Base-by-base conservation (phyloP, 23 tunicate species). In the Aplidium turbinatum region DNA sequence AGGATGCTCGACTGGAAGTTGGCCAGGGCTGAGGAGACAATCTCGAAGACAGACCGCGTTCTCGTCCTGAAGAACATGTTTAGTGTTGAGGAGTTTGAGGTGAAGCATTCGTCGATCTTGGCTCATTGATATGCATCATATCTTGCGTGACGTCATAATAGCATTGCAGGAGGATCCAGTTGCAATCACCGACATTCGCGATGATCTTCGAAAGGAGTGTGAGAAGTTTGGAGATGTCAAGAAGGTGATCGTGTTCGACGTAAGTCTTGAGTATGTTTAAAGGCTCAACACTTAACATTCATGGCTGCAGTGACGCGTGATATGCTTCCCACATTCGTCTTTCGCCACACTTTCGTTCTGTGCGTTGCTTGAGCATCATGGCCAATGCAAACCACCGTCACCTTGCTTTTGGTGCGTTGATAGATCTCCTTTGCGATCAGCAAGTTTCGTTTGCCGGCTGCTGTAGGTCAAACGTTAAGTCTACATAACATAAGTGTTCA, bases 201-300 rank as follows among this genome's bases (percentile, higher is more conserved):
- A 91, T 35, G 91, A 84, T 69, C 33, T 91, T n/a, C 56, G 91
- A 3, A 58, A 57, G 23, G 87, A 91, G 60, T 91, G 97, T 34
- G 97, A 79, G 34, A 91, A 79, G 68, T 84, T 91, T 57, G 97
- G 97, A 18, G 34, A 29, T 2, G 97, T 91, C 29, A 91, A 91
- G 79, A 91, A 91, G 58, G 97, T 91, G 9, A 73, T 91, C 27
- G 90, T 91, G 45, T 91, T 91, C 35, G 97, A 91, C 62, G 83
- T 78, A 78, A 66, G 82, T 77, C 4, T 56, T 3, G 3, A 11
- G 13, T n/a, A n/a, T n/a, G n/a, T n/a, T n/a, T n/a, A n/a, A n/a
- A n/a, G n/a, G n/a, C n/a, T n/a, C n/a, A n/a, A n/a, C n/a, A n/a
- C n/a, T n/a, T n/a, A n/a, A n/a, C n/a, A n/a, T n/a, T n/a, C n/a